These are phyloP conservation scores for Acheta domesticus DNA, from an alignment of 2,888 invertebrate species.

Conservation along the genomic window DNA sequence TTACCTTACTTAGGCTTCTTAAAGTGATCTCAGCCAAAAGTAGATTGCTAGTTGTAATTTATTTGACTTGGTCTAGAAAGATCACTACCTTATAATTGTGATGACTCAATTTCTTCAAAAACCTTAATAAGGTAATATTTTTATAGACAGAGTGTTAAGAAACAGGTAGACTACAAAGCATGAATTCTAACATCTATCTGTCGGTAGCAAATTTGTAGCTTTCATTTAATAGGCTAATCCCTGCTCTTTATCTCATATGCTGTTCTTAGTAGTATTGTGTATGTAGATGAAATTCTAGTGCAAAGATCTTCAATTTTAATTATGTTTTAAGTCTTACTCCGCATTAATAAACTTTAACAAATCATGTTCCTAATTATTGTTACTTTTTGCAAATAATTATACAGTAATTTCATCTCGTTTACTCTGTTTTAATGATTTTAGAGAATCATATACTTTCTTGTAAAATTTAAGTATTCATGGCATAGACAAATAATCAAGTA, in stretches of 20 bases:
- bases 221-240: conserved; percentile 18
- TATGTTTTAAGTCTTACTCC: background rate
- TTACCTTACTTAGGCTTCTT: conserved; percentile 18
- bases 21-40: background rate
- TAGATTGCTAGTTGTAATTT: conserved; percentile 6
- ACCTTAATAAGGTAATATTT: background rate
- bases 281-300: background rate
- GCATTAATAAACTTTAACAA: background rate
- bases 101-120: conserved; percentile 1
- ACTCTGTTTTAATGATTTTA: background rate
- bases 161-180: background rate
- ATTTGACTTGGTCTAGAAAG: conserved; percentile 7
- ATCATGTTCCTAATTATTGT: background rate
- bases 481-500: background rate
- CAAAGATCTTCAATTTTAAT: background rate
- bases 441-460: too few relatives aligned
- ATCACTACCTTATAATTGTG: background rate
- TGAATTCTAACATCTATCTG: conserved; percentile 11
- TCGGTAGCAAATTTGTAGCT: conserved; percentile 9
- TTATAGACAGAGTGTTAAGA: background rate
- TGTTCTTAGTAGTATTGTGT: conserved; percentile 20
- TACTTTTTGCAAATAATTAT: background rate
- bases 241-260: conserved; percentile 5
- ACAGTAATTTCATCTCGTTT: background rate
- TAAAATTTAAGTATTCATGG: too few relatives aligned